Conservation (phyloP, 2,888 invertebrate genomes). For the Cosmia trapezina region DNA sequence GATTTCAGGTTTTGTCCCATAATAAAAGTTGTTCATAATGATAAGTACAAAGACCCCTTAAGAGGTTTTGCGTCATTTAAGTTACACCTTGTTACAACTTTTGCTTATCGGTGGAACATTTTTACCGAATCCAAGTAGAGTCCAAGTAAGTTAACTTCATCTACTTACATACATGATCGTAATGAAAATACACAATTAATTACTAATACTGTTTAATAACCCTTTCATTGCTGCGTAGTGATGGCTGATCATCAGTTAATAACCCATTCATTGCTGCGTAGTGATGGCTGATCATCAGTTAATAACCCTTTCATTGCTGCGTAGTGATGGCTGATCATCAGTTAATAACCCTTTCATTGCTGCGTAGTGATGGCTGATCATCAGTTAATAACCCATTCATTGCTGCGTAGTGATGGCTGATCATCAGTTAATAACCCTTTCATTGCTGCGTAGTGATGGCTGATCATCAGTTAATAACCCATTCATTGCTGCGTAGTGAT, state of each 20-base stretch:
- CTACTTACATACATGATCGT: too few species aligned
- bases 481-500: slow-evolving; percentile 4
- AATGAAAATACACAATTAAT: slow-evolving; percentile 29
- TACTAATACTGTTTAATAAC: slow-evolving; percentile 16
- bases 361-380: slow-evolving; percentile 4
- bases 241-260: slow-evolving; percentile 11
- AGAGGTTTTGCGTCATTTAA: too few species aligned
- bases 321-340: slow-evolving; percentile 5
- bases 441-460: slow-evolving; percentile 2
- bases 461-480: slow-evolving; percentile 13
- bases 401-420: slow-evolving; percentile 7
- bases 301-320: slow-evolving; percentile 7
- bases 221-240: slow-evolving; percentile 4
- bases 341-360: slow-evolving; percentile 11
- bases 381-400: slow-evolving; percentile 7
- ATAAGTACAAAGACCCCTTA: too few species aligned
- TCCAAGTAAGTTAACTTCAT: too few species aligned
- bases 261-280: slow-evolving; percentile 9
- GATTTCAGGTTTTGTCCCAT: too few species aligned
- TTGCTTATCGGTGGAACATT: too few species aligned
- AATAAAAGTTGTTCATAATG: too few species aligned
- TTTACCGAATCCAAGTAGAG: too few species aligned
- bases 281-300: slow-evolving; percentile 4
- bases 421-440: slow-evolving; percentile 12
- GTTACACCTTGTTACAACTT: too few species aligned